These are phyloP conservation scores for Hoplias malabaricus DNA, from an alignment of 2,113 vertebrate genomes.

Conservation along the genomic window DNA sequence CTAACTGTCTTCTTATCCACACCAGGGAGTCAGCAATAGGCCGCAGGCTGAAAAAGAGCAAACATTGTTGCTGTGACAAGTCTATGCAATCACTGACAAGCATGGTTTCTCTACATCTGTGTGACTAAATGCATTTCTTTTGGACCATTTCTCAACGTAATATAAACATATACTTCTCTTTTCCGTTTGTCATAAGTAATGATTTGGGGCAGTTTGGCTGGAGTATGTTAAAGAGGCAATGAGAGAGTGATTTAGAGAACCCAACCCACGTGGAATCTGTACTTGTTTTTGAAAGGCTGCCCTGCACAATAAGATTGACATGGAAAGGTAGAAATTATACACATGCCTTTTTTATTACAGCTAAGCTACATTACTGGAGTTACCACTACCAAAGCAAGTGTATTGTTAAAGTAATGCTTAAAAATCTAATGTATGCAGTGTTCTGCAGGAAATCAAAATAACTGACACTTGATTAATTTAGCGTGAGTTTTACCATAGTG, in stretches of 20 bases:
- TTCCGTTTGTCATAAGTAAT: slow-evolving; percentile 15
- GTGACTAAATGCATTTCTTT: slow-evolving; percentile 40
- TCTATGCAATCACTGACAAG: slow-evolving; percentile 6
- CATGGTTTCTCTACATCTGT: slow-evolving; percentile 1
- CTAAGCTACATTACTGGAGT: slow-evolving; percentile 34
- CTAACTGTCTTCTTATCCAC: neutral
- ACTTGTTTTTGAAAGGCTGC: slow-evolving; percentile 37
- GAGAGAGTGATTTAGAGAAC: slow-evolving; percentile 38
- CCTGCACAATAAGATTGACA: slow-evolving; percentile 43
- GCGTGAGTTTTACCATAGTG: too few species aligned
- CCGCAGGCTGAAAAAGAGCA: neutral
- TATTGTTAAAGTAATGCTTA: neutral
- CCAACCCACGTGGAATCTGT: slow-evolving; percentile 31
- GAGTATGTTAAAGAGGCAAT: slow-evolving; percentile 35
- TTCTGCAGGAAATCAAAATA: too few species aligned
- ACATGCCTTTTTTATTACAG: slow-evolving; percentile 55
- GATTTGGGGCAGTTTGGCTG: slow-evolving; percentile 38
- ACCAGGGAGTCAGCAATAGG: neutral
- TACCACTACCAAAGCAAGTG: neutral
- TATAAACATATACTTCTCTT: slow-evolving; percentile 10
- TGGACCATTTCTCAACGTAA: neutral
- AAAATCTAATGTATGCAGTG: neutral
- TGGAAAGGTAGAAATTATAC: slow-evolving; percentile 32
- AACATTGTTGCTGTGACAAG: neutral
- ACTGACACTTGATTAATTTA: too few species aligned